Percentiles rank a stretch among this genome's conserved stretches.
These are phyloP conservation scores for Trogon melanurus DNA, from an alignment of 2,113 vertebrate species.

Conservation along the genomic window DNA sequence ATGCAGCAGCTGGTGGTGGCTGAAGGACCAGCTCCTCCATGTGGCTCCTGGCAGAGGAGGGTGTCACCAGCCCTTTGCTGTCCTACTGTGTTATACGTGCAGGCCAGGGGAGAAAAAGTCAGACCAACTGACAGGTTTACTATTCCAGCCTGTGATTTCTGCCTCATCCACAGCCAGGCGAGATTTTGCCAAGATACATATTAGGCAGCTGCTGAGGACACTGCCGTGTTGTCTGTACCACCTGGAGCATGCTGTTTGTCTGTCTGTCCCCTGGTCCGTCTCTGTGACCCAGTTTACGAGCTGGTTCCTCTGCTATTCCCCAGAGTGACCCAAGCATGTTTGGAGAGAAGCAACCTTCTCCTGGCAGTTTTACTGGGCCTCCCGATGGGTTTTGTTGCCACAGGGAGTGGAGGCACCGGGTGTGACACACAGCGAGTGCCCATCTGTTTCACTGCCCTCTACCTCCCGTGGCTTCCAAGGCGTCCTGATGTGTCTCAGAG, in stretches of 20 bases:
- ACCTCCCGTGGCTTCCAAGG: neutral
- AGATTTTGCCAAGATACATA: slow-evolving; percentile 32
- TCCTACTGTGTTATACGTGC: neutral
- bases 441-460: neutral
- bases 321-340: rapidly evolving
- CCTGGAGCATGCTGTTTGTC: neutral
- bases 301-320: rapidly evolving
- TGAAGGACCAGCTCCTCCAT: neutral
- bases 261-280: neutral
- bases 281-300: rapidly evolving
- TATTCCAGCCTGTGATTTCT: neutral
- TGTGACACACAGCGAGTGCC: neutral
- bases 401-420: rapidly evolving
- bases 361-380: neutral
- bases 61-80: neutral
- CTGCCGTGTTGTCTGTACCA: slow-evolving; percentile 36
- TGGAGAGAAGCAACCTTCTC: neutral
- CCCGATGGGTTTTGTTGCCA: rapidly evolving
- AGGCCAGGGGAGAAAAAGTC: neutral
- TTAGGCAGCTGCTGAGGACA: slow-evolving; percentile 34
- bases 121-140: neutral
- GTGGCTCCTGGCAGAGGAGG: neutral
- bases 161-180: neutral
- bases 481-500: neutral
- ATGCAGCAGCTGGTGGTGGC: rapidly evolving